Evolutionary conservation across 2,888 invertebrate species (phyloP), one percentile per base, ranked within the genome.

Genomic region (Epirrita christyi): DNA sequence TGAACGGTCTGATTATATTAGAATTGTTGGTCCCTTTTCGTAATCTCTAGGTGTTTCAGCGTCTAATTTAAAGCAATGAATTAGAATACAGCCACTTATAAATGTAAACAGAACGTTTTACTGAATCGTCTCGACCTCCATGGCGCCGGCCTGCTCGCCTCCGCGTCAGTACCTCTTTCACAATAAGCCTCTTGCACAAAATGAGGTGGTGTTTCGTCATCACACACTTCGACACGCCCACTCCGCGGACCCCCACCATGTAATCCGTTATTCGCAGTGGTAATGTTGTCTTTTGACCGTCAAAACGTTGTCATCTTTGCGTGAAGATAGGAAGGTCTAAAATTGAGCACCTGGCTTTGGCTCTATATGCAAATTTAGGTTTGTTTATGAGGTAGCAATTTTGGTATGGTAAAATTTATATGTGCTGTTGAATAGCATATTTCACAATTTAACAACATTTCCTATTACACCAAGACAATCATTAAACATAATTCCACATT

Each of bases 111-210:
- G 65, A 66, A 60, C 62, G 67, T 59, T 59, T 67, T 64, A 70
- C 63, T 68, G 67, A 66, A 58, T 72, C 71, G 72, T 71, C 72
- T 73, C 76, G 80, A 75, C 75, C 80, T 80, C 78, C 68, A 71
- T 70, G 78, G 73, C 75, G 74, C 71, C 75, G 75, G 70, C 72
- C 72, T 72, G 63, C 66, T 71, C 76, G 83, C 83, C 81, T 82
- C 80, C 80, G 72, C 80, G 80, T 83, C 81, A 78, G 81, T 82
- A 83, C 73, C 76, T 86, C 81, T 91, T 89, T 87, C 87, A 85
- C 89, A 90, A 91, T 86, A 60, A 80, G 77, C 55, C 77, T 78
- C 78, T 88, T 88, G 86, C 87, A 84, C 83, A 84, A 81, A 86
- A 81, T 81, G 80, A 79, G 80, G 82, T 76, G 75, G 72, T 70